Evolutionary conservation across 2,888 invertebrate species (phyloP).

Genomic region (Leptopilina syphax): DNA sequence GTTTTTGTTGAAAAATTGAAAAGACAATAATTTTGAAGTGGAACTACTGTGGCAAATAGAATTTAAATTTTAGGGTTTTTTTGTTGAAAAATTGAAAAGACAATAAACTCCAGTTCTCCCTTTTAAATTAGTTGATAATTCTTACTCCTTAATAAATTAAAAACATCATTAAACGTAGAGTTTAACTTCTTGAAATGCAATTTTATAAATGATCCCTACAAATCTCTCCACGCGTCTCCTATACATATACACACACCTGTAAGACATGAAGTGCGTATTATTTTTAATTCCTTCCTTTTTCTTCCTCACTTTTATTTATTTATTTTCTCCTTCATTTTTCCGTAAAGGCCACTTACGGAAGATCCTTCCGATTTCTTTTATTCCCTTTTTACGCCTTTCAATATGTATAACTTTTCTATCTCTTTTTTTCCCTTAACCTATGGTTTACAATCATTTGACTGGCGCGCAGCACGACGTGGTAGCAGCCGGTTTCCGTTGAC

Average conservation of each 20-base stretch:
- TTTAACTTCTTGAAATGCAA: background rate
- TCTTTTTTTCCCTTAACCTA: slow-evolving; percentile 18
- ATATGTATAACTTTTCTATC: background rate
- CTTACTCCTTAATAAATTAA: too few species aligned
- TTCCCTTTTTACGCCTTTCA: background rate
- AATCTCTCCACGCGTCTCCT: slow-evolving; percentile 12
- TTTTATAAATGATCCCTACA: slow-evolving; percentile 19
- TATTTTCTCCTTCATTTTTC: slow-evolving; percentile 1
- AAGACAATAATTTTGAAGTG: too few species aligned
- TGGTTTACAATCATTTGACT: slow-evolving; percentile 35
- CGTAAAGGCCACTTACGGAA: slow-evolving; percentile 16
- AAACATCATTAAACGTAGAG: too few species aligned
- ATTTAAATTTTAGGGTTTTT: too few species aligned
- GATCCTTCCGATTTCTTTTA: slow-evolving; percentile 27
- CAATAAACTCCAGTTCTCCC: too few species aligned
- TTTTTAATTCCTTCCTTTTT: too few species aligned
- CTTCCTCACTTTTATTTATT: too few species aligned
- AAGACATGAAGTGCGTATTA: background rate
- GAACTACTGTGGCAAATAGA: too few species aligned
- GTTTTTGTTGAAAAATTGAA: too few species aligned
- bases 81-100: too few species aligned
- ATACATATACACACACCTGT: background rate
- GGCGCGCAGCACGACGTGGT: slow-evolving; percentile 27
- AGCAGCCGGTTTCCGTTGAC: slow-evolving; percentile 36
- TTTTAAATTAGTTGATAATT: too few species aligned